Conservation (phyloP, 2,113 vertebrate species). For the Crocuta crocuta region DNA sequence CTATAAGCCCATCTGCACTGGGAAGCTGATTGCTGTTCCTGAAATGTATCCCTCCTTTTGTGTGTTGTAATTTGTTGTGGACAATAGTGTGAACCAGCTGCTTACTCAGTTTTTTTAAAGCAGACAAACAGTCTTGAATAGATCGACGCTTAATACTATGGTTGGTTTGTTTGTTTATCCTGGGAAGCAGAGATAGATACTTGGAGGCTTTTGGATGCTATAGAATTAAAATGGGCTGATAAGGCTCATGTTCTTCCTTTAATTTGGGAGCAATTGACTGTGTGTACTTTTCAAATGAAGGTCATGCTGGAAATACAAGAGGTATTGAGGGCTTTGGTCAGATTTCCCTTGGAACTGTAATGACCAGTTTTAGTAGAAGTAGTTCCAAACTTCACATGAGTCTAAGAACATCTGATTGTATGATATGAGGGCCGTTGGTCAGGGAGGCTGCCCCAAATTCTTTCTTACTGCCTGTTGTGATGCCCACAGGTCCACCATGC, state of each 20-base stretch:
- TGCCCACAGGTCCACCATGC: background rate
- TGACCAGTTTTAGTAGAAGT: background rate
- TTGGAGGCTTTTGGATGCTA: slow-evolving; percentile 65
- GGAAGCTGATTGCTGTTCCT: slow-evolving; percentile 79
- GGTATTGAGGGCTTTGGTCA: background rate
- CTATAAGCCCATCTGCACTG: slow-evolving; percentile 85
- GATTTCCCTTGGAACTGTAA: background rate
- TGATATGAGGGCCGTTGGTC: background rate
- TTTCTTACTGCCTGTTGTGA: background rate
- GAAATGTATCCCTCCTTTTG: slow-evolving; percentile 84
- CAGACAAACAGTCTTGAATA: slow-evolving; percentile 77
- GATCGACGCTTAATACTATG: slow-evolving; percentile 59
- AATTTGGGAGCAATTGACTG: background rate
- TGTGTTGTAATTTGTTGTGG: slow-evolving; percentile 83
- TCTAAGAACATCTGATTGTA: background rate
- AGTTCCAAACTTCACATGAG: background rate
- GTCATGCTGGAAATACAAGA: background rate
- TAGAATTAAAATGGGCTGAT: slow-evolving; percentile 39
- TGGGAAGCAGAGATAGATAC: slow-evolving; percentile 71
- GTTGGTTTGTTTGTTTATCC: slow-evolving; percentile 77
- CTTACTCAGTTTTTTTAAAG: slow-evolving; percentile 66
- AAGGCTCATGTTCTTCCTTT: background rate
- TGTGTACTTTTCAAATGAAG: background rate
- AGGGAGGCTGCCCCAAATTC: background rate
- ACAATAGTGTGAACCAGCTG: slow-evolving; percentile 83